Evolutionary conservation across 1,140 invertebrate genomes (phyloP), one percentile per base, ranked within the genome.

Genomic region (Leucophenga varia): DNA sequence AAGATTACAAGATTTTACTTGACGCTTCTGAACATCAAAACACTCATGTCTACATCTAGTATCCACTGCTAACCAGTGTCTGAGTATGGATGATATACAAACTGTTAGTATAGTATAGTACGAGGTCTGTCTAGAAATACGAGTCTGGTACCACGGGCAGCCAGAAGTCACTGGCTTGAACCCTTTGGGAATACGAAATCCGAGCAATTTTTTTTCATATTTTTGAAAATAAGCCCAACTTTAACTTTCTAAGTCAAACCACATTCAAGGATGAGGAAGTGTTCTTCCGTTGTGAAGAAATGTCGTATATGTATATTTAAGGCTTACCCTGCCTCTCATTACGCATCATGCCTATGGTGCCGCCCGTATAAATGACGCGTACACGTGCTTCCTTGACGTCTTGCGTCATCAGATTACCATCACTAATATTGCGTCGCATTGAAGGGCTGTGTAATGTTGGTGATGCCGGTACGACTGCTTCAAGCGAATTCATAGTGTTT

Each of bases 321-420:
- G 10, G 61, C 70, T 79, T 78, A 88, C 88, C 85, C 77, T 86
- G 84, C 20, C 83, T 75, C 6, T 82, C 76, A 64, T 89, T 88
- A 48, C 84, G 80, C 52, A 88, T 78, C 91, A 94, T 94, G 16
- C 91, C 91, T 53, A 94, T 94, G 1, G 91, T 94, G 10, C 91
- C 91, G 5, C 91, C 91, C 0, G 90, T 93, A 52, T 92, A 93
- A 2, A 94, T 76, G 14, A 93, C 89, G 10, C 91, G 76, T 3
- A 93, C 86, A 48, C 78, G 76, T 12, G 79, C 78, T 52, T 85
- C 82, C 21, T 67, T 68, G 0, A 57, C 40, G 13, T 65, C 64
- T 12, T 49, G 52, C 2, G 58, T 35, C 55, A 65, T 56, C 2
- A 72, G 55, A 35, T 70, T 68, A 30, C 71, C 65, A 16, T 57